Percentiles rank a stretch among this genome's conserved stretches.
These are phyloP conservation scores for Scytalopus superciliaris DNA, from an alignment of 2,113 vertebrate species.

Conservation along the genomic window DNA sequence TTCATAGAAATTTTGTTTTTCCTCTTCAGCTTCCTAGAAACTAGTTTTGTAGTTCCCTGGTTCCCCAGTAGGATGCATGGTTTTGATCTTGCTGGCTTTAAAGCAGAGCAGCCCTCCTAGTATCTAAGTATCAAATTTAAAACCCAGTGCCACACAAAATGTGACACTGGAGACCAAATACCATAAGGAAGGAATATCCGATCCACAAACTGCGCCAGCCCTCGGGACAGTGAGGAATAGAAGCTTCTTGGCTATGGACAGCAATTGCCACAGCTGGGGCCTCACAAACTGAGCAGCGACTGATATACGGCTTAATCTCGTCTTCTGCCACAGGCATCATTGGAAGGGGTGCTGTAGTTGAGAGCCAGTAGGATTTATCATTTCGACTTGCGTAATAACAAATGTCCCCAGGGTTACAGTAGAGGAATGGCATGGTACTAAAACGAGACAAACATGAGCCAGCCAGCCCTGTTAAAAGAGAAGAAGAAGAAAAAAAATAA, in stretches of 20 bases:
- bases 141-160: not conserved
- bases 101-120: not conserved
- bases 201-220: slow-evolving; percentile 99
- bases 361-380: slow-evolving; percentile 98
- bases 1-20: not conserved
- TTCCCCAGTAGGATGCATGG: not conserved
- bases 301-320: slow-evolving; percentile 92
- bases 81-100: not conserved
- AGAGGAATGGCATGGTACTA: slow-evolving; percentile 97
- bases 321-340: slow-evolving; percentile 96
- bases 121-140: not conserved
- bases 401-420: slow-evolving; percentile 94
- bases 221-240: slow-evolving; percentile 89
- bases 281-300: slow-evolving; percentile 95
- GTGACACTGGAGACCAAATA: slow-evolving; percentile 48
- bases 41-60: not conserved
- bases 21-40: not conserved
- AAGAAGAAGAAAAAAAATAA: too few species aligned
- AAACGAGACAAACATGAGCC: slow-evolving; percentile 94
- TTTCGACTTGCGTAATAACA: slow-evolving; percentile 96
- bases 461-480: slow-evolving; percentile 81
- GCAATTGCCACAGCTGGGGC: slow-evolving; percentile 94
- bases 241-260: slow-evolving; percentile 92
- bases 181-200: slow-evolving; percentile 98
- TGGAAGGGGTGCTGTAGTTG: slow-evolving; percentile 92